These are phyloP conservation scores for Panulirus ornatus DNA, from an alignment of 1,140 invertebrate genomes.

Conservation along the genomic window DNA sequence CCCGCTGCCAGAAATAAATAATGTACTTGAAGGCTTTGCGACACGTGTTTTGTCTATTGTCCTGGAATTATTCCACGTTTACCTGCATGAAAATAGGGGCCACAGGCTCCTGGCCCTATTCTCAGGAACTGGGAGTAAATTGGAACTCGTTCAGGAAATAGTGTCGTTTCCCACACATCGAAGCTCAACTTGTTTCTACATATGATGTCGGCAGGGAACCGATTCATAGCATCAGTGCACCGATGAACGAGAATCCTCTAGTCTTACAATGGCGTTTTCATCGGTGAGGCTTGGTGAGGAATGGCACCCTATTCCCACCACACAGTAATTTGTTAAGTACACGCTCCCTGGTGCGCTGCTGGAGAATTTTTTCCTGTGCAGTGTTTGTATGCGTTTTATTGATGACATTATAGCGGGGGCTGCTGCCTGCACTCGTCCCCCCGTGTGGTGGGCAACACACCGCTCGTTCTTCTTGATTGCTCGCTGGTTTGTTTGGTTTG, in stretches of 20 bases:
- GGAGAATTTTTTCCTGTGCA: conserved; percentile 35
- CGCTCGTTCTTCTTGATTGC: too few species aligned
- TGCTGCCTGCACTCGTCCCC: background rate
- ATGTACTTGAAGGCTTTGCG: background rate
- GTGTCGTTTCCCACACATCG: conserved; percentile 61
- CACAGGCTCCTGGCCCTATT: background rate
- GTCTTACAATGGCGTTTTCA: conserved; percentile 12
- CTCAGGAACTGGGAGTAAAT: conserved; percentile 23
- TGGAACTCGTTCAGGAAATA: conserved; percentile 63
- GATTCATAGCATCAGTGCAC: background rate
- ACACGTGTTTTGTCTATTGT: background rate
- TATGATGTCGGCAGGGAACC: conserved; percentile 24
- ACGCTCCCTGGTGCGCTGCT: conserved; percentile 33
- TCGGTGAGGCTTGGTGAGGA: conserved; percentile 16
- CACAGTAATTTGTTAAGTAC: conserved; percentile 60
- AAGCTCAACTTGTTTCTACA: conserved; percentile 62
- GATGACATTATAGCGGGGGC: conserved; percentile 25
- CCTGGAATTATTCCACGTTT: background rate
- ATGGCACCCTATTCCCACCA: conserved; percentile 30
- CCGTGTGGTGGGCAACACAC: background rate
- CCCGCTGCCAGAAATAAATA: background rate
- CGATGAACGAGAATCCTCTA: background rate
- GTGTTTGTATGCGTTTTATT: conserved; percentile 43
- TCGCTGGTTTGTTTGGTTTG: too few species aligned
- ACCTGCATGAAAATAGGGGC: background rate